A percentile compares a stretch with the other conserved stretches of the same genome.
phyloP scores from a whole-genome alignment of 2,113 vertebrate genomes.

The Catharus bicknelli region DNA sequence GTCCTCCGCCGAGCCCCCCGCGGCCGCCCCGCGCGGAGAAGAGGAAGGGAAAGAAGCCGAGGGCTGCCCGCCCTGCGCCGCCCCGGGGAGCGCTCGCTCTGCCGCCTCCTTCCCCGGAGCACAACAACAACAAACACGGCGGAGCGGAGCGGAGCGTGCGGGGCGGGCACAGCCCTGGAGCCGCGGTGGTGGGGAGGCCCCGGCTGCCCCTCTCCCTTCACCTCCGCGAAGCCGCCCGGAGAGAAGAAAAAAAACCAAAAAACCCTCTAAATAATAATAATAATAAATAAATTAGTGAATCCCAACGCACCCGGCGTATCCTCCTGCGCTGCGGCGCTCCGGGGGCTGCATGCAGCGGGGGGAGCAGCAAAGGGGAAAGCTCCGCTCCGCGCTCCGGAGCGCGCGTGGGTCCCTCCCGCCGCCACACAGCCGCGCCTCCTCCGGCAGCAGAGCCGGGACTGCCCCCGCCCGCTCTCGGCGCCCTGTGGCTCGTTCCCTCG shows the following conservation, averaged over 20 bases:
- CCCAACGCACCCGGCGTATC: background rate
- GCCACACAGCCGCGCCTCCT: background rate
- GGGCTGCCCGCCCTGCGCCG: background rate
- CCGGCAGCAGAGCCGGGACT: background rate
- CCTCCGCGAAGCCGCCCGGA: background rate
- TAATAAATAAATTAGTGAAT: background rate
- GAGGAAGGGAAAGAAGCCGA: background rate
- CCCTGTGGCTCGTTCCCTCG: background rate
- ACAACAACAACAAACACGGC: constrained; percentile 27
- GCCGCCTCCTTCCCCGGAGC: background rate
- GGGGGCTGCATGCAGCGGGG: background rate
- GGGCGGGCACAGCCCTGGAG: background rate
- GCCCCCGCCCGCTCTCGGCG: background rate
- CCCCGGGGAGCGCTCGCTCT: background rate
- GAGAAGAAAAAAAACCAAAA: background rate
- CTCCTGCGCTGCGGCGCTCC: background rate
- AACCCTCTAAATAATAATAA: background rate
- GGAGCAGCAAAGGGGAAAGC: background rate
- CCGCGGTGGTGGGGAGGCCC: background rate
- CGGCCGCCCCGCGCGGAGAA: background rate
- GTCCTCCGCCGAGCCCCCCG: background rate
- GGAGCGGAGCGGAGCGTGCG: background rate
- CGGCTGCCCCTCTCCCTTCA: background rate
- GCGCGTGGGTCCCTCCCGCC: background rate
- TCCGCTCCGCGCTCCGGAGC: background rate